Evolutionary conservation across 2,797 vertebrate species (phyloP), one percentile per base, ranked within the genome.

Genomic region (Thunnus albacares): DNA sequence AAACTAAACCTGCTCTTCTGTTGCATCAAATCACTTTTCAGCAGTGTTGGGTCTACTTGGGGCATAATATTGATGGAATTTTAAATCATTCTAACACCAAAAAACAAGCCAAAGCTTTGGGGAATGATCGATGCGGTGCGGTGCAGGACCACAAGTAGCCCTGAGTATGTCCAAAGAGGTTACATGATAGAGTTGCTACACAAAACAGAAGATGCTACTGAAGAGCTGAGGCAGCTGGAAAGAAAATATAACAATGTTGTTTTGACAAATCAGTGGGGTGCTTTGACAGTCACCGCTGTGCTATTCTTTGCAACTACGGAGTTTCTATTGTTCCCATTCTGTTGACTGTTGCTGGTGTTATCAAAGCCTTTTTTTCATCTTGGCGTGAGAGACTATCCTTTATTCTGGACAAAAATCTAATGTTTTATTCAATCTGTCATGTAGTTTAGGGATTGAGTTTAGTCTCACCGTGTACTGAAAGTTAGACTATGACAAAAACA

Each of bases 181-280:
- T 79, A 69, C 47, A 67, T 68, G 81, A 86, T 75, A 57, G 75
- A 82, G 75, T 62, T 30, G 33, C 35, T 22, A 26, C 41, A 82
- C 49, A 33, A 75, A 62, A 68, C 9, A 58, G 28, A 45, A 56
- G 30, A 52, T 7, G 28, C 24, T 3, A 64, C 52, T 18, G 71
- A 73, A 26, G 60, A 83, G 68, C 57, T 2, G n/a, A 75, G 41
- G 71, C 53, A 38, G 69, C 56, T 45, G 62, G 51, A 56, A n/a
- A 55, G 76, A 75, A 80, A 71, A 71, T 15, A 43, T 51, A 52
- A 73, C 64, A 80, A 73, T 49, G 75, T 57, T 87, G 73, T 84
- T 90, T 77, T 83, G 87, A 89, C 75, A 81, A 77, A 80, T 77
- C 82, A 80, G 79, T 10, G 30, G 58, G 79, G 71, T 22, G 78